Evolutionary conservation across 2,888 invertebrate species (phyloP).

Genomic region (Cephalotes varians): DNA sequence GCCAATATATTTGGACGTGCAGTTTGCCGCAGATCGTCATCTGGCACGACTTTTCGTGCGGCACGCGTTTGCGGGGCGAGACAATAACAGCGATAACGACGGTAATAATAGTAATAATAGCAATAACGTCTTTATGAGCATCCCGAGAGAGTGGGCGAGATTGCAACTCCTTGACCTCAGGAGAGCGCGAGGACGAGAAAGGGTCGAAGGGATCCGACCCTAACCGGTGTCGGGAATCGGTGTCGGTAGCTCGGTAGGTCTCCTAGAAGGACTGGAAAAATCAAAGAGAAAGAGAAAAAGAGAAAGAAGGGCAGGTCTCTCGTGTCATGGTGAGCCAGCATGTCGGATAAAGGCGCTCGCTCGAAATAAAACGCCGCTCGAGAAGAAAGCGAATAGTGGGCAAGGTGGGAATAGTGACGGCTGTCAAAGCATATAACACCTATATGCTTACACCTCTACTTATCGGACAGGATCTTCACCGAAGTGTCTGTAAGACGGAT

Average conservation of each 20-base stretch:
- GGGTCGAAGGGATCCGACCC: constrained; percentile 40
- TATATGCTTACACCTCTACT: constrained; percentile 30
- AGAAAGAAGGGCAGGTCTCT: constrained; percentile 35
- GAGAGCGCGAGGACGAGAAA: constrained; percentile 29
- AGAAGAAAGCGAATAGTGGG: constrained; percentile 50
- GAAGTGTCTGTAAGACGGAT: neutral
- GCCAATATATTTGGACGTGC: constrained; percentile 38
- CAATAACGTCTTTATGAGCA: constrained; percentile 76
- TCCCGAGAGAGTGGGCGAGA: constrained; percentile 58
- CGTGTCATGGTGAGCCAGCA: constrained; percentile 65
- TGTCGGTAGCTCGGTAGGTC: constrained; percentile 64
- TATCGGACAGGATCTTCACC: constrained; percentile 32
- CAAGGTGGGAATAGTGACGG: constrained; percentile 28
- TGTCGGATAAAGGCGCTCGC: constrained; percentile 55
- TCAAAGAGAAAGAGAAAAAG: constrained; percentile 20
- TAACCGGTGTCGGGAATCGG: constrained; percentile 61
- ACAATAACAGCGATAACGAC: constrained; percentile 74
- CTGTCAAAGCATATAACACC: constrained; percentile 45
- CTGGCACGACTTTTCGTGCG: constrained; percentile 63
- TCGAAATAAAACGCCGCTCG: constrained; percentile 69
- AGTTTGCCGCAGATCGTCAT: constrained; percentile 60
- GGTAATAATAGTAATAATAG: constrained; percentile 76
- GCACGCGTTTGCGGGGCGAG: constrained; percentile 60
- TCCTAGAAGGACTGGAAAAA: constrained; percentile 59
- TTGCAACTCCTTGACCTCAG: constrained; percentile 62